phyloP scores from a whole-genome alignment of 2,113 vertebrate species.

The Dermatemys mawii region DNA sequence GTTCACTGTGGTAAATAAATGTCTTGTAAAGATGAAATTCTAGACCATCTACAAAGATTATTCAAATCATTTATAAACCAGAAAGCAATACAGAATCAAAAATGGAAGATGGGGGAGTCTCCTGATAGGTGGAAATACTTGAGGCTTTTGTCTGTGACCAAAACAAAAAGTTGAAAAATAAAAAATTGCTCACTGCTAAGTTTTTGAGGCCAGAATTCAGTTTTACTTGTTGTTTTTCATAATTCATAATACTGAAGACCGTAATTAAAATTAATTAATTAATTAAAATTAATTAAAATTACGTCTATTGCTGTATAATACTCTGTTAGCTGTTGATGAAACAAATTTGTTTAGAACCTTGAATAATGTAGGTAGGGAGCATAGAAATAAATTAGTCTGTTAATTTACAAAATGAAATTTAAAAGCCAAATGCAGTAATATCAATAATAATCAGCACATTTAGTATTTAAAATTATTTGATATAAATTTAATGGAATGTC shows the following conservation, averaged over 20 bases:
- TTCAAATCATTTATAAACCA: neutral
- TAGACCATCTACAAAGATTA: neutral
- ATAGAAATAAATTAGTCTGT: neutral
- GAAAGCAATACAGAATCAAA: neutral
- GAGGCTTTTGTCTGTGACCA: neutral
- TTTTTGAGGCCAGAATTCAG: neutral
- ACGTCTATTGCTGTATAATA: neutral
- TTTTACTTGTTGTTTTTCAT: neutral
- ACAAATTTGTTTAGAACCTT: neutral
- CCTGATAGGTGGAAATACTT: neutral
- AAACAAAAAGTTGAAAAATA: neutral
- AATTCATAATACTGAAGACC: neutral
- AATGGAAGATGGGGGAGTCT: neutral
- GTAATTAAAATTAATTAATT: neutral
- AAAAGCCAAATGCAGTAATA: neutral
- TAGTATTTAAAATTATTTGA: neutral
- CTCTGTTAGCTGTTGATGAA: neutral
- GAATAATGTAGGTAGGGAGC: neutral
- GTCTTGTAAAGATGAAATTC: neutral
- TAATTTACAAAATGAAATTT: neutral
- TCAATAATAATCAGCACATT: neutral
- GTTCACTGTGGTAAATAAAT: neutral
- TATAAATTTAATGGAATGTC: neutral
- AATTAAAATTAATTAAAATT: too few species aligned
- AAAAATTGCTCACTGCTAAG: neutral